A percentile compares a stretch with the other conserved stretches of the same genome.
Conservation (phyloP, 2,797 vertebrate species). For the Scolopax rusticola region DNA sequence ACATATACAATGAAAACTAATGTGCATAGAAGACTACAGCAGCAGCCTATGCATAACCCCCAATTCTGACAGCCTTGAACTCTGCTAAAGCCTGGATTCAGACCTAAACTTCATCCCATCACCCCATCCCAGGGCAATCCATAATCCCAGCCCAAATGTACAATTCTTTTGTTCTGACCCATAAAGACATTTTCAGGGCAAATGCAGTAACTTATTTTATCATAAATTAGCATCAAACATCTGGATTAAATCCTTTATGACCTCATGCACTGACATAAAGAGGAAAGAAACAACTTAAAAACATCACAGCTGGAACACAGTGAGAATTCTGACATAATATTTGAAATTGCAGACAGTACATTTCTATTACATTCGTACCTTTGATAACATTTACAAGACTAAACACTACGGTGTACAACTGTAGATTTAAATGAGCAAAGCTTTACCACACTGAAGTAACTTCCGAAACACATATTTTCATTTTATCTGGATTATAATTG, state of each 20-base stretch:
- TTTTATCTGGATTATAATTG: slow-evolving; percentile 55
- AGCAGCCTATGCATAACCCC: neutral
- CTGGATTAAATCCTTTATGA: neutral
- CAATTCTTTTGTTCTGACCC: neutral
- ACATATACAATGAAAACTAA: neutral
- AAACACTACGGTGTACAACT: neutral
- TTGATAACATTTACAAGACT: neutral
- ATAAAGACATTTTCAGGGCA: neutral
- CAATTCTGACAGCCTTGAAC: neutral
- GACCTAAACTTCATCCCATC: neutral
- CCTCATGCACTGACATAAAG: neutral
- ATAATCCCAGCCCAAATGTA: accelerated
- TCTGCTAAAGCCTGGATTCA: neutral
- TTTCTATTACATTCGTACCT: neutral
- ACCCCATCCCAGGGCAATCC: neutral
- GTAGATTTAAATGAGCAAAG: neutral
- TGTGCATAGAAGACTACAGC: accelerated
- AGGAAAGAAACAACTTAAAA: neutral
- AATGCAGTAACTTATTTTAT: neutral
- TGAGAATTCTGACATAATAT: neutral
- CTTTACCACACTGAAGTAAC: neutral
- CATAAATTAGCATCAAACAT: neutral
- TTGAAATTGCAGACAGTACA: neutral
- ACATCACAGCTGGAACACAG: neutral
- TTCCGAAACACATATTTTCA: slow-evolving; percentile 1